Percentiles rank a stretch among this genome's conserved stretches.
phyloP scores from a whole-genome alignment of 1,140 invertebrate genomes.

The Drusus annulatus region DNA sequence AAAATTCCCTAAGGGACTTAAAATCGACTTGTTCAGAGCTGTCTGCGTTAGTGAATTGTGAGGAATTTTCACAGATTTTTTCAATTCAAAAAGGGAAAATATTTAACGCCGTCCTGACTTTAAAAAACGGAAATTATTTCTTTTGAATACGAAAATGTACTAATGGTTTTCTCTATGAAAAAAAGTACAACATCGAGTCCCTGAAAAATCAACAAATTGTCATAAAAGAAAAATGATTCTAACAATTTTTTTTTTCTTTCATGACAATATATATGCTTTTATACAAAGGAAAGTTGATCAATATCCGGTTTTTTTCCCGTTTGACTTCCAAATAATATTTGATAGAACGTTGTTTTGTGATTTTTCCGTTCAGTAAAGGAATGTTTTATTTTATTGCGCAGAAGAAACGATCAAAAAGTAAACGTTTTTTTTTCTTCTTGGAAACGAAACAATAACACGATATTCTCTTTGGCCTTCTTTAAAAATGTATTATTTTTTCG shows the following conservation, averaged over 20 bases:
- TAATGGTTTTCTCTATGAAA: slow-evolving; percentile 9
- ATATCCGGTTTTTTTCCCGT: not conserved
- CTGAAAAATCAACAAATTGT: not conserved
- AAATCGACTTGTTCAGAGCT: not conserved
- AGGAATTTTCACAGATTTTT: not conserved
- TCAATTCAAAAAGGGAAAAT: not conserved
- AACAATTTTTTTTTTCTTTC: no score
- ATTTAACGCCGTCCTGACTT: slow-evolving; percentile 4
- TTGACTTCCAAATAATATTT: slow-evolving; percentile 5
- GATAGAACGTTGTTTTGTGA: no score
- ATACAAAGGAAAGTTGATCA: not conserved
- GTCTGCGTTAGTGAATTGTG: slow-evolving; percentile 5
- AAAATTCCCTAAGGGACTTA: not conserved
- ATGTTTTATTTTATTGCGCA: no score
- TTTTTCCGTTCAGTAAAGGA: no score
- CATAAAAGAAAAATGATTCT: no score
- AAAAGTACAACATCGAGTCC: not conserved
- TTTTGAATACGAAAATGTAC: slow-evolving; percentile 11
- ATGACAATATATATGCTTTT: not conserved
- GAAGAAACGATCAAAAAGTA: no score
- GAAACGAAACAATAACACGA: no score
- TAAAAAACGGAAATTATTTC: not conserved
- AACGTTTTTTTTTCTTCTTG: no score
- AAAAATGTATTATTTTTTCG: no score
- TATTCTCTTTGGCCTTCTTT: no score